Evolutionary conservation across 2,113 vertebrate genomes (phyloP).

Genomic region (Vombatus ursinus): DNA sequence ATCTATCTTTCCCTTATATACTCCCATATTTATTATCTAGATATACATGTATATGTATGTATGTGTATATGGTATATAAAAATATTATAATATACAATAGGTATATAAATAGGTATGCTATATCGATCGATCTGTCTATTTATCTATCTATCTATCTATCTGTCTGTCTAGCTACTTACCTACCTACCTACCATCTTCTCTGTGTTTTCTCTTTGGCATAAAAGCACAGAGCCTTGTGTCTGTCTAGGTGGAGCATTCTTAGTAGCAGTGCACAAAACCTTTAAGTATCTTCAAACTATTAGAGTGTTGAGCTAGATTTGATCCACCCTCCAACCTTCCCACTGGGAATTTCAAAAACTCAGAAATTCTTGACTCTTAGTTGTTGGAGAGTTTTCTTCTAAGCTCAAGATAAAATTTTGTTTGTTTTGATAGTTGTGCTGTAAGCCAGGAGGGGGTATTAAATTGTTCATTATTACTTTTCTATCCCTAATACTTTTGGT

Average conservation of each 20-base stretch:
- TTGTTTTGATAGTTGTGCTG: background rate
- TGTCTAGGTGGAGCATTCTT: background rate
- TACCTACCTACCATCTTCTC: background rate
- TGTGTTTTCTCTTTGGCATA: background rate
- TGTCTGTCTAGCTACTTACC: background rate
- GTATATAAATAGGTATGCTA: background rate
- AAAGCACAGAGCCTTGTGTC: background rate
- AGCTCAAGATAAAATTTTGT: background rate
- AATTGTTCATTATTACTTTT: background rate
- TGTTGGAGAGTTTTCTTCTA: background rate
- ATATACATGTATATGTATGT: background rate
- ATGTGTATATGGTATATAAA: no score
- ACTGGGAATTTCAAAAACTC: background rate
- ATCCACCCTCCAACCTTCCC: background rate
- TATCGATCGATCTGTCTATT: no score
- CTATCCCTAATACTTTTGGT: background rate
- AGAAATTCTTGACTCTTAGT: background rate
- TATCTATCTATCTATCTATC: no score
- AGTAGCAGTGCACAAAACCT: background rate
- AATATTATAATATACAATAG: no score
- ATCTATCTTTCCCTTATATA: background rate
- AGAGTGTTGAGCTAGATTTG: background rate
- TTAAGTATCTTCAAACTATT: background rate
- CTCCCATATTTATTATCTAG: background rate
- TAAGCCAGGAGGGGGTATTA: background rate